These are phyloP conservation scores for Megaceryle maxima DNA, from an alignment of 2,113 vertebrate genomes.

Conservation along the genomic window DNA sequence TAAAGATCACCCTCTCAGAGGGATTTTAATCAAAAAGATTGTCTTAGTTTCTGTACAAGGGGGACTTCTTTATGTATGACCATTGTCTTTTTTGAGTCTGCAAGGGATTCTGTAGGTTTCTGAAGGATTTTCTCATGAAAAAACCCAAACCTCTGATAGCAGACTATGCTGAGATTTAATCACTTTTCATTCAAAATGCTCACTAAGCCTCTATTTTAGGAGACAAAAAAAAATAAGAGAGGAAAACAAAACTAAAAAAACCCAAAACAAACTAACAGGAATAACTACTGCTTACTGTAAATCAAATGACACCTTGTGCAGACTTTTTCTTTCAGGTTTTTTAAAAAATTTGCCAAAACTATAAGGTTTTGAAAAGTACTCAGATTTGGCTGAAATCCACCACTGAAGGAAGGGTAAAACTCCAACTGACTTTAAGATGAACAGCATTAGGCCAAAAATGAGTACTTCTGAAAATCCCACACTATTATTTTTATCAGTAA, in stretches of 20 bases:
- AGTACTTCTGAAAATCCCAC: background rate
- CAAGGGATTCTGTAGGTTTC: background rate
- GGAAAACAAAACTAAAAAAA: background rate
- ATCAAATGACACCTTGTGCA: background rate
- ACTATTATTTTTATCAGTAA: slow-evolving; percentile 1
- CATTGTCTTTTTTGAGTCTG: background rate
- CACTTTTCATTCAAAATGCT: background rate
- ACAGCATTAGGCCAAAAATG: background rate
- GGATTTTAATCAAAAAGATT: background rate
- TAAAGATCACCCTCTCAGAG: background rate
- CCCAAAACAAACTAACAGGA: background rate
- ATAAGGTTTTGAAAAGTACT: background rate
- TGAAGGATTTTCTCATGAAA: slow-evolving; percentile 13
- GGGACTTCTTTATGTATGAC: background rate
- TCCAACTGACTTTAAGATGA: background rate
- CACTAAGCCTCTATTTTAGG: background rate
- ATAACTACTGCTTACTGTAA: background rate
- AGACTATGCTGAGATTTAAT: background rate
- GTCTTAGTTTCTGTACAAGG: background rate
- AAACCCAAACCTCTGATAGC: background rate
- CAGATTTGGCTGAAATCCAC: background rate
- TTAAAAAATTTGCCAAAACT: background rate
- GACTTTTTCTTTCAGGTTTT: background rate
- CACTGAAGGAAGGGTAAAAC: background rate
- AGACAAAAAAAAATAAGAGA: no score